phyloP scores from a whole-genome alignment of 1,140 invertebrate genomes.

The Hydropsyche tenuis region DNA sequence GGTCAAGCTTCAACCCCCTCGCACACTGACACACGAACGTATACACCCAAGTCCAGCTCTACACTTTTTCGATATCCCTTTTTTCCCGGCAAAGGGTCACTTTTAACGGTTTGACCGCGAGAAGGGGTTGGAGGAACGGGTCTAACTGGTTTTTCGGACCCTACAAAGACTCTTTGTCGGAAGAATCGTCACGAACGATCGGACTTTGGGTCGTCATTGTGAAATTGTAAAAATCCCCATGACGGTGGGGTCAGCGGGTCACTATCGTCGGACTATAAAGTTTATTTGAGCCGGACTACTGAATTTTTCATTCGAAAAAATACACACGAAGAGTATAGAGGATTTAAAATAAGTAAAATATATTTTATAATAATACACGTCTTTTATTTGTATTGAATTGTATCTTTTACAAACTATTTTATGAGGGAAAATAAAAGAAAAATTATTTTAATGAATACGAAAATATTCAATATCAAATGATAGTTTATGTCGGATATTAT shows the following conservation, averaged over 20 bases:
- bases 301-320: too few relatives aligned
- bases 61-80: slow-evolving; percentile 37
- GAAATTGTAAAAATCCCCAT: background rate
- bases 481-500: too few relatives aligned
- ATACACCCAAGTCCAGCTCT: background rate
- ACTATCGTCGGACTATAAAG: background rate
- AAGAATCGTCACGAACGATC: slow-evolving; percentile 33
- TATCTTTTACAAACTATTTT: too few relatives aligned
- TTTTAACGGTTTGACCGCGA: slow-evolving; percentile 26
- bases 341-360: too few relatives aligned
- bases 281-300: background rate
- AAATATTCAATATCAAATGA: too few relatives aligned
- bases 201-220: slow-evolving; percentile 33
- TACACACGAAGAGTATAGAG: too few relatives aligned
- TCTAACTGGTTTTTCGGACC: slow-evolving; percentile 38
- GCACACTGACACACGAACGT: too few relatives aligned
- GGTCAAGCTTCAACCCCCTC: too few relatives aligned
- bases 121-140: slow-evolving; percentile 36
- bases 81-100: slow-evolving; percentile 39
- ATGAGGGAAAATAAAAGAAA: too few relatives aligned
- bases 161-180: slow-evolving; percentile 38
- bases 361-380: too few relatives aligned
- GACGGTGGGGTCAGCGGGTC: background rate
- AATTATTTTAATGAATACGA: too few relatives aligned
- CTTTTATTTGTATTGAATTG: too few relatives aligned